Percentiles rank a stretch among this genome's conserved stretches.
These are phyloP conservation scores for Brachymystax lenok DNA, from an alignment of 2,797 vertebrate species.

Conservation along the genomic window DNA sequence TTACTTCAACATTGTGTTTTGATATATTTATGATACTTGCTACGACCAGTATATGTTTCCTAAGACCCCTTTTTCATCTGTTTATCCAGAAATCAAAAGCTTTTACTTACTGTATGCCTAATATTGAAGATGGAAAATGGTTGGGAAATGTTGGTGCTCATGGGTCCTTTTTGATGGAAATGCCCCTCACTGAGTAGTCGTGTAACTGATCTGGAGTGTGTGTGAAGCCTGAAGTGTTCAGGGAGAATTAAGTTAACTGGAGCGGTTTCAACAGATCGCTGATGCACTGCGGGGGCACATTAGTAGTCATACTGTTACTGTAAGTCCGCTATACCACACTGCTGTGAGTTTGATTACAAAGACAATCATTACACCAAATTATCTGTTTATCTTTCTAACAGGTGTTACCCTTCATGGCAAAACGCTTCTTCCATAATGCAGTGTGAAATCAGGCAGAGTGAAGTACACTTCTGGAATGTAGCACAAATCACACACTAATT, in stretches of 20 bases:
- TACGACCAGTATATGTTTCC: no score
- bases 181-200: constrained; percentile 19
- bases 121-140: no score
- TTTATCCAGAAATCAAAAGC: no score
- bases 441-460: not conserved
- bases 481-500: constrained; percentile 28
- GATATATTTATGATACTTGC: no score
- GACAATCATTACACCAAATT: not conserved
- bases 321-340: not conserved
- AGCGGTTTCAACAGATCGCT: constrained; percentile 8
- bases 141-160: no score
- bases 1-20: no score
- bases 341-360: not conserved
- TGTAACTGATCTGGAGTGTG: constrained; percentile 29
- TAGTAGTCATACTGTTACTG: not conserved
- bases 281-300: constrained; percentile 26
- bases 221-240: constrained; percentile 3
- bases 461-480: not conserved
- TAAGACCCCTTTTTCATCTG: no score
- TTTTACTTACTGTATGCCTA: no score
- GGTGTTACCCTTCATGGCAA: not conserved
- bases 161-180: no score
- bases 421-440: not conserved
- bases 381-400: not conserved
- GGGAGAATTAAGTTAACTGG: not conserved